phyloP scores from a whole-genome alignment of 2,888 invertebrate genomes.

The Amphipoea oculea region DNA sequence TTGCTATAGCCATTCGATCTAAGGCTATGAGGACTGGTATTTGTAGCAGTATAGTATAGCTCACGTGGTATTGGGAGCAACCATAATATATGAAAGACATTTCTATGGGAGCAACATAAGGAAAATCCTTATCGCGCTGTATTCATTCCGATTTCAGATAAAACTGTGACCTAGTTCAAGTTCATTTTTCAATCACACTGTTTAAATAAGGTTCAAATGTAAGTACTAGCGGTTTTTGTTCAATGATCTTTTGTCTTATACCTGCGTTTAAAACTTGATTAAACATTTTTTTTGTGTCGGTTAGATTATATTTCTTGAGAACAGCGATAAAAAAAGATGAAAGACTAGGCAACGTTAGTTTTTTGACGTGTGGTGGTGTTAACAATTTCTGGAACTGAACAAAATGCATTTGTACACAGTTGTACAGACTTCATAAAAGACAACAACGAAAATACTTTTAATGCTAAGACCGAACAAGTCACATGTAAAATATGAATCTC shows the following conservation, averaged over 20 bases:
- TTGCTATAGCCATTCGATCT: slow-evolving; percentile 1
- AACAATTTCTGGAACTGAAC: not conserved
- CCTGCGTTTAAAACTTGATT: not conserved
- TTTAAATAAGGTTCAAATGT: not conserved
- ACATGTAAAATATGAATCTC: slow-evolving; percentile 38
- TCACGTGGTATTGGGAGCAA: not conserved
- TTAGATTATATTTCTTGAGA: not conserved
- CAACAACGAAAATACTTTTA: slow-evolving; percentile 10
- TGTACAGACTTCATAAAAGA: not conserved
- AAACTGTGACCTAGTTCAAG: slow-evolving; percentile 18
- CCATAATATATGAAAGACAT: too few relatives aligned
- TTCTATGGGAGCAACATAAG: not conserved
- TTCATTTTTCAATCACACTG: slow-evolving; percentile 23
- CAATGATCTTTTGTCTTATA: not conserved
- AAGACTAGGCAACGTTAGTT: too few relatives aligned
- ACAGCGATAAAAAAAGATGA: too few relatives aligned
- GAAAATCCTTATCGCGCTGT: slow-evolving; percentile 18
- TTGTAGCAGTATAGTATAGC: not conserved
- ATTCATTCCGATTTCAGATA: slow-evolving; percentile 14
- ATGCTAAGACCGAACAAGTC: slow-evolving; percentile 6
- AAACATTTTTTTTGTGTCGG: not conserved
- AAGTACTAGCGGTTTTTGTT: not conserved
- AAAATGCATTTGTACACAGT: not conserved
- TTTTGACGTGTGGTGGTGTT: not conserved
- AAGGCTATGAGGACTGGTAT: not conserved